phyloP scores from a whole-genome alignment of 2,797 vertebrate species.

The Phoeniculus purpureus region DNA sequence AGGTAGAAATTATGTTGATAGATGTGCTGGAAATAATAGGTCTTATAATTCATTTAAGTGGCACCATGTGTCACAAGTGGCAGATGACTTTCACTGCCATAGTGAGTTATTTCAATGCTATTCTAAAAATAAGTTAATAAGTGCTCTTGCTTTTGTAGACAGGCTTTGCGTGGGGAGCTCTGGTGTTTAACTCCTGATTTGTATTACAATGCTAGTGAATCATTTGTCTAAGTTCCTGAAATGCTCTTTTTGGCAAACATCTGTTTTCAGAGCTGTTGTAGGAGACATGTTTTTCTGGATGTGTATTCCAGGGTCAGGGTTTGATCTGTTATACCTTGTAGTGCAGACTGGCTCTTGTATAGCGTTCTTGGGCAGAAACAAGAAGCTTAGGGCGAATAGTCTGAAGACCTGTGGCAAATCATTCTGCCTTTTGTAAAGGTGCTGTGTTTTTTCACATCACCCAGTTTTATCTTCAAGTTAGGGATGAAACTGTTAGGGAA shows the following conservation, averaged over 20 bases:
- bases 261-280: neutral
- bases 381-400: neutral
- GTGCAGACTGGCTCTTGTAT: neutral
- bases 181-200: neutral
- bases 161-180: neutral
- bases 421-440: neutral
- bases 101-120: neutral
- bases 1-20: neutral
- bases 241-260: neutral
- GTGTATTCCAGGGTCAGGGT: rapidly evolving
- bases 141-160: neutral
- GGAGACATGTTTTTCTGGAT: neutral
- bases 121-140: neutral
- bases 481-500: neutral
- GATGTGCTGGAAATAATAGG: neutral
- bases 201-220: rapidly evolving
- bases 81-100: neutral
- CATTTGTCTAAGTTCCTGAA: neutral
- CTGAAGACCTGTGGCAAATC: neutral
- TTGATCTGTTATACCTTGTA: neutral
- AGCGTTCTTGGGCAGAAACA: neutral
- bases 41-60: neutral
- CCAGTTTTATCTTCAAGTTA: neutral
- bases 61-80: neutral
- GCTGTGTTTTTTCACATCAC: neutral